A percentile compares a stretch with the other conserved stretches of the same genome.
phyloP scores from a whole-genome alignment of 2,888 invertebrate species.

The Perizoma affinitatum region DNA sequence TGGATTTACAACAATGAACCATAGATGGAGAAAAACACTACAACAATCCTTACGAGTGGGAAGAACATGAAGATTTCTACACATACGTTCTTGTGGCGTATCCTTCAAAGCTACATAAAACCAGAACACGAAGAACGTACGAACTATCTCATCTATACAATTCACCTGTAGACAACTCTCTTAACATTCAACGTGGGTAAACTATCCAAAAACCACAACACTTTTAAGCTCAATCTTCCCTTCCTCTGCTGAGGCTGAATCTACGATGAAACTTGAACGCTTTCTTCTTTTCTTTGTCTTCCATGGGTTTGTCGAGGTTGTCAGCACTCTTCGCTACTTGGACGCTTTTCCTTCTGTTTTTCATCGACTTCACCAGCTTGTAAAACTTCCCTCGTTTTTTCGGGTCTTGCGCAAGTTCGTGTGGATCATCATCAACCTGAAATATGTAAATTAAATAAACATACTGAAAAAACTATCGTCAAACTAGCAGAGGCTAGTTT shows the following conservation, averaged over 20 bases:
- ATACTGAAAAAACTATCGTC: too few species aligned
- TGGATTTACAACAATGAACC: too few species aligned
- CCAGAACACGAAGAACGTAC: too few species aligned
- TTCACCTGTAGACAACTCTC: constrained; percentile 1
- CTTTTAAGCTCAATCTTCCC: constrained; percentile 66
- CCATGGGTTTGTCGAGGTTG: constrained; percentile 66
- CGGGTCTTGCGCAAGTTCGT: constrained; percentile 60
- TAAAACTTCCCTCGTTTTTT: constrained; percentile 78
- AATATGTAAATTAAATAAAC: not conserved
- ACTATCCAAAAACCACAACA: constrained; percentile 28
- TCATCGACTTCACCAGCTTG: constrained; percentile 77
- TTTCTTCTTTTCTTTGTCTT: constrained; percentile 71
- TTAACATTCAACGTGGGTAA: constrained; percentile 21
- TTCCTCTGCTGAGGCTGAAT: constrained; percentile 74
- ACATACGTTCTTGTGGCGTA: too few species aligned
- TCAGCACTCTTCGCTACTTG: constrained; percentile 79
- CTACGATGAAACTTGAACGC: constrained; percentile 76
- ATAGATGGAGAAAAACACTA: too few species aligned
- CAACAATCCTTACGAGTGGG: too few species aligned
- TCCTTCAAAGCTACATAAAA: too few species aligned
- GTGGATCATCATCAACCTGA: constrained; percentile 63
- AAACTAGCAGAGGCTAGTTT: too few species aligned
- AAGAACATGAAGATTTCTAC: too few species aligned
- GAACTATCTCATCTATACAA: not conserved
- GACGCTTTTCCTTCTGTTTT: constrained; percentile 78